These are phyloP conservation scores for Rhopalosiphum padi DNA, from an alignment of 1,140 invertebrate species.

Conservation along the genomic window DNA sequence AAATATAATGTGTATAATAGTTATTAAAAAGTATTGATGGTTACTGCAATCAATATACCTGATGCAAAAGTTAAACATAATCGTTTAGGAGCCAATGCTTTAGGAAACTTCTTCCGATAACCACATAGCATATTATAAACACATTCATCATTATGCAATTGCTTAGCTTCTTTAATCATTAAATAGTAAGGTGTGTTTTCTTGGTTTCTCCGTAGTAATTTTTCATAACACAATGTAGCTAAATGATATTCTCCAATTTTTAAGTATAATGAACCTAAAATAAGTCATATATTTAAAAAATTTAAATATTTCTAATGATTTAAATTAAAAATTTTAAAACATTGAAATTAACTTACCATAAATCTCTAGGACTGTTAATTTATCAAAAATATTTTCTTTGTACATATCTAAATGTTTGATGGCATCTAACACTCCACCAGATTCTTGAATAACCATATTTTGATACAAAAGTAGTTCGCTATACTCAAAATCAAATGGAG, in stretches of 20 bases:
- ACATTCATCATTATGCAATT: constrained; percentile 74
- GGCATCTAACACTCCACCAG: constrained; percentile 79
- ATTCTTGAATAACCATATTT: constrained; percentile 94
- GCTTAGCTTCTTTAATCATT: constrained; percentile 83
- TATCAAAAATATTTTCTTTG: constrained; percentile 91
- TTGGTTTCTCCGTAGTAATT: constrained; percentile 90
- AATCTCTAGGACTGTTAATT: constrained; percentile 89
- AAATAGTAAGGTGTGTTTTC: constrained; percentile 94
- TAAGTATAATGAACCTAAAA: constrained; percentile 70
- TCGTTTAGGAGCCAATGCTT: constrained; percentile 85
- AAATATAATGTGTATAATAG: background rate
- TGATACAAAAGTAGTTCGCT: constrained; percentile 97
- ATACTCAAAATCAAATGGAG: constrained; percentile 92
- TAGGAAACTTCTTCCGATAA: constrained; percentile 79
- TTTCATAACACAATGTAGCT: constrained; percentile 84
- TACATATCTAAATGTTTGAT: constrained; percentile 87
- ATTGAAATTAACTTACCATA: constrained; percentile 66
- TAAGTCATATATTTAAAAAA: constrained; percentile 55
- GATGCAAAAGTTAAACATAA: constrained; percentile 84
- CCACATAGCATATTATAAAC: constrained; percentile 83
- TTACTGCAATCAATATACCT: constrained; percentile 65
- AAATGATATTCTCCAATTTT: constrained; percentile 72
- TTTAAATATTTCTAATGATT: background rate
- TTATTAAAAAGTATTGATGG: background rate
- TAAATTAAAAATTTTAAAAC: background rate